Base-by-base conservation (phyloP, 2,797 vertebrate genomes). In the Coregonus sp. region DNA sequence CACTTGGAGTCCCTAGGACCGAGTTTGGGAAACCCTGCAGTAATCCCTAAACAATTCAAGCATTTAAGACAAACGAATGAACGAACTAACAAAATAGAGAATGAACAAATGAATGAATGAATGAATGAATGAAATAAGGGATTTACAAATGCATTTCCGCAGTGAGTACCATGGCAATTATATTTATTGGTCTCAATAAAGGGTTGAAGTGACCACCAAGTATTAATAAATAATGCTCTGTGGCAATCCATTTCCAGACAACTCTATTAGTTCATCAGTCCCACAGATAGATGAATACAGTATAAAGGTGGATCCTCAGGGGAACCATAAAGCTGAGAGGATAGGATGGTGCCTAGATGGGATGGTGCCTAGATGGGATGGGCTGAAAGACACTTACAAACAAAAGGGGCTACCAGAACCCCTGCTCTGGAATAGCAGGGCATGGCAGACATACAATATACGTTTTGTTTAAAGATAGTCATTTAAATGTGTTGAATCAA, bases 201-300 rank as follows among this genome's bases (percentile, higher is more conserved):
- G 59, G 59, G 9, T 63, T 63, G 20, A 63, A 18, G n/a, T 6
- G 61, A 65, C 20, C n/a, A 33, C 20, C 68, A 7, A 14, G 63
- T 69, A n/a, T 79, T 68, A 84, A 84, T 85, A 74, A 86, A 74
- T 71, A 72, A 82, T 80, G 77, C 0, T 74, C 18, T 74, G 63
- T 72, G 63, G 54, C 72, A 9, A 11, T 66, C 67, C 70, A 61
- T 37, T 66, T 59, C 75, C 61, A 15, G 37, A 71, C 77, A 40
- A 78, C 70, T 73, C 71, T 25, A 25, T 25, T 78, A 76, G 79
- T 75, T 56, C 54, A 56, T 56, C 54, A 56, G 18, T 56, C 54
- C 15, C 6, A 40, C 73, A 68, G 12, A 67, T 4, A 37, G 33
- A 68, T 68, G 15, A 35, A 68, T 68, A 25, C 25, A 25, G 25